Evolutionary conservation across 2,113 vertebrate species (phyloP).

Genomic region (Pachypanchax playfairii): DNA sequence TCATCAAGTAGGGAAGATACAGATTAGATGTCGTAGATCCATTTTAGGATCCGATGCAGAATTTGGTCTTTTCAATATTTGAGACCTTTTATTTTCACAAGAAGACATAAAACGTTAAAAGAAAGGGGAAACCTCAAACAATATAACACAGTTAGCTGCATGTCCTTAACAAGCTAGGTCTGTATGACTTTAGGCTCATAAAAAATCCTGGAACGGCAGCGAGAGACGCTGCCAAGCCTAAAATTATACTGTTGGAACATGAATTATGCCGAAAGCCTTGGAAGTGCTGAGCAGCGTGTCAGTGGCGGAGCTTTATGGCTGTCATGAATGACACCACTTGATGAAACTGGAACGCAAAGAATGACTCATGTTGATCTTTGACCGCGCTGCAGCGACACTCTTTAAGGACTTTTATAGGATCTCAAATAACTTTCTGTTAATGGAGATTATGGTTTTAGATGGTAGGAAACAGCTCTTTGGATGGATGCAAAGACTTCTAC

Average conservation of each 20-base stretch:
- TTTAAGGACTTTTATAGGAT: slow-evolving; percentile 19
- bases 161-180: no score
- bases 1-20: no score
- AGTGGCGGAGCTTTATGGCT: slow-evolving; percentile 15
- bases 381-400: slow-evolving; percentile 11
- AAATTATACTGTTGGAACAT: slow-evolving; percentile 7
- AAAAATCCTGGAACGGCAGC: slow-evolving; percentile 15
- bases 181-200: slow-evolving; percentile 4
- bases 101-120: neutral
- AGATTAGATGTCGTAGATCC: no score
- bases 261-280: neutral
- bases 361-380: slow-evolving; percentile 33
- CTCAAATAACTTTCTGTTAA: slow-evolving; percentile 21
- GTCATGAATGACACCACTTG: slow-evolving; percentile 1
- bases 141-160: no score
- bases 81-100: no score
- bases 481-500: no score
- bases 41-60: no score
- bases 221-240: slow-evolving; percentile 9
- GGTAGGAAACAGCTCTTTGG: slow-evolving; percentile 7
- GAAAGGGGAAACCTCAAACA: neutral
- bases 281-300: slow-evolving; percentile 2
- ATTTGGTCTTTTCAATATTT: no score
- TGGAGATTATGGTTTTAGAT: slow-evolving; percentile 24
- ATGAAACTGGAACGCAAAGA: slow-evolving; percentile 9